Evolutionary conservation across 2,888 invertebrate species (phyloP), one percentile per base, ranked within the genome.

Genomic region (Merodon equestris): DNA sequence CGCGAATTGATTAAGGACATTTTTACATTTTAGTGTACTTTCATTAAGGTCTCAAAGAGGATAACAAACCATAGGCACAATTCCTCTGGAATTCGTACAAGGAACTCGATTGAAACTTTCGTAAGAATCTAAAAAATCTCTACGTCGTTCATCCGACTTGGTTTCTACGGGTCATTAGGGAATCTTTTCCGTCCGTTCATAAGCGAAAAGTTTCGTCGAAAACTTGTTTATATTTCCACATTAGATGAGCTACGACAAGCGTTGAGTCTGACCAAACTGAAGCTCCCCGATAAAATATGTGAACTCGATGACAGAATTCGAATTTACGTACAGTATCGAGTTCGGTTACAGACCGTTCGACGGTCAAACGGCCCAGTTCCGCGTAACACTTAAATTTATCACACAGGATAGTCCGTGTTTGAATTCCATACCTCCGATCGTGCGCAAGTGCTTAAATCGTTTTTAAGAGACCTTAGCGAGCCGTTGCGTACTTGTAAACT

Each of bases 101-200:
- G 88, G 96, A 97, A 40, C 96, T 99, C 85, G 99, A 99, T 90
- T 93, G 99, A 84, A 98, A 98, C 91, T 99, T 99, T 90, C 98
- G 99, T 90, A 99, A 99, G 90, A 99, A 99, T 89, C 90, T 99
- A 44, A 99, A 99, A 90, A 98, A 98, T 17, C 90, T 99, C 73
- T 99, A 98, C 90, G 92, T 99, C 85, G 99, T 99, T 53, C 99
- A 99, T 90, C 99, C 99, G 58, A 99, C 99, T 14, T 96, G 95
- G 89, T 98, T 99, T 87, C 96, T 99, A 85, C 93, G 96, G 87
- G 93, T 99, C 83, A 93, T 97, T 56, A 99, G 97, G n/a, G 94
- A 96, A 96, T 89, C 93, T 99, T 87, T 96, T 99, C 88, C 94
- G 95, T 87, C 99, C 99, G 7, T 94, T 97, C 47, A 98, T 99